A percentile compares a stretch with the other conserved stretches of the same genome.
Conservation (phyloP, 2,888 invertebrate species). For the Drosophila niveifrons region DNA sequence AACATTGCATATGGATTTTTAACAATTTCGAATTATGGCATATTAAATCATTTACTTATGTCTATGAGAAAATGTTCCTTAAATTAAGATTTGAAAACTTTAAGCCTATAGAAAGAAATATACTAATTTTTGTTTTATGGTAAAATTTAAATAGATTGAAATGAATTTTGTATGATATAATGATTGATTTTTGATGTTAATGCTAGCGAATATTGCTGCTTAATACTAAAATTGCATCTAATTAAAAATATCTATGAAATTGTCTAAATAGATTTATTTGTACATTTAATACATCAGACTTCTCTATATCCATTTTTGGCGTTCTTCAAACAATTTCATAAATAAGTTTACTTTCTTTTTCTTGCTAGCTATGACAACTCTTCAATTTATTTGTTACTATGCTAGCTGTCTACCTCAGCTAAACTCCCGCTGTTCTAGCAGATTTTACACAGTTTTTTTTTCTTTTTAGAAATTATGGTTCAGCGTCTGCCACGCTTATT, state of each 20-base stretch:
- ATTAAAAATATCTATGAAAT: too few relatives aligned
- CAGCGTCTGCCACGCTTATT: conserved; percentile 68
- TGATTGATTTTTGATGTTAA: too few relatives aligned
- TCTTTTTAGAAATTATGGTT: conserved; percentile 35
- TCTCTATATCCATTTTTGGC: neutral
- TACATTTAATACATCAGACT: neutral
- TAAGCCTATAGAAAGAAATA: neutral
- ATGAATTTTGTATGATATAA: neutral
- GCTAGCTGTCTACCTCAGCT: conserved; percentile 3
- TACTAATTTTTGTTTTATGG: too few relatives aligned
- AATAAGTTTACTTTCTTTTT: neutral
- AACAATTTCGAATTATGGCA: too few relatives aligned
- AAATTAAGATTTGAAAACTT: neutral
- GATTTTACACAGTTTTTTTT: neutral
- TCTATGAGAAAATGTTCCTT: too few relatives aligned
- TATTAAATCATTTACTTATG: too few relatives aligned
- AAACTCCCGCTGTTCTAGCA: neutral
- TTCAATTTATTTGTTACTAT: conserved; percentile 4
- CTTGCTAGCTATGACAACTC: neutral
- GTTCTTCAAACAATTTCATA: neutral
- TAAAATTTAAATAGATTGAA: neutral
- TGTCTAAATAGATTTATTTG: neutral
- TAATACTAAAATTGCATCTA: too few relatives aligned
- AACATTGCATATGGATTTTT: too few relatives aligned
- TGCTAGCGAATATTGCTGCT: too few relatives aligned